Evolutionary conservation across 2,113 vertebrate genomes (phyloP), one percentile per base, ranked within the genome.

Genomic region (Dasyornis broadbenti): DNA sequence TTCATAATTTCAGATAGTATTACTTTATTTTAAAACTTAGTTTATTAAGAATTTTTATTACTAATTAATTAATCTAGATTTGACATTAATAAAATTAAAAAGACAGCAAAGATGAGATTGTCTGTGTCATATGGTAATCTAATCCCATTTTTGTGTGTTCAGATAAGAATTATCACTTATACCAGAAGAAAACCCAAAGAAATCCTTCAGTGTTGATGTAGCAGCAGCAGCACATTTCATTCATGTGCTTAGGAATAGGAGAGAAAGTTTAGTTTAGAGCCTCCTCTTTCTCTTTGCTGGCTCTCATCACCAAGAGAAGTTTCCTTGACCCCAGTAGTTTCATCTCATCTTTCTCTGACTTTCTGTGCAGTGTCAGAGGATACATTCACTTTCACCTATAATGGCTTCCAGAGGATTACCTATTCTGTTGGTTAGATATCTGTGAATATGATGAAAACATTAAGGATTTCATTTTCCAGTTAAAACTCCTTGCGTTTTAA

Each of bases 281-380:
- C 39, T 40, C 3, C 7, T 39, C 2, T 9, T 61, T 66, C 26
- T 79, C 10, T 45, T 81, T 64, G 11, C 19, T 84, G 39, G 6
- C 12, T 15, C n/a, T 63, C 31, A 31, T 84, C 14, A 49, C 4
- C 1, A 0, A 49, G 13, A 40, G 10, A 39, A 53, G 1, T 10
- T 72, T 64, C 30, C 49, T 56, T 70, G 50, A 26, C 45, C 11
- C 4, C 35, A 27, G 12, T 13, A 61, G 13, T 33, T 82, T 50
- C 3, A n/a, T 31, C 23, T 37, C 11, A 3, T 16, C 33, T 84
- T 54, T 71, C 6, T 80, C 10, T 86, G n/a, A 13, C 59, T 50
- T 90, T 49, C 28, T 84, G 28, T 23, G 52, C 35, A 54, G 8
- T 21, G 13, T 47, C 13, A 33, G 54, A 50, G 26, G 24, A 28